These are phyloP conservation scores for Brachionus sp. DNA, from an alignment of 1,140 invertebrate species.

Conservation along the genomic window DNA sequence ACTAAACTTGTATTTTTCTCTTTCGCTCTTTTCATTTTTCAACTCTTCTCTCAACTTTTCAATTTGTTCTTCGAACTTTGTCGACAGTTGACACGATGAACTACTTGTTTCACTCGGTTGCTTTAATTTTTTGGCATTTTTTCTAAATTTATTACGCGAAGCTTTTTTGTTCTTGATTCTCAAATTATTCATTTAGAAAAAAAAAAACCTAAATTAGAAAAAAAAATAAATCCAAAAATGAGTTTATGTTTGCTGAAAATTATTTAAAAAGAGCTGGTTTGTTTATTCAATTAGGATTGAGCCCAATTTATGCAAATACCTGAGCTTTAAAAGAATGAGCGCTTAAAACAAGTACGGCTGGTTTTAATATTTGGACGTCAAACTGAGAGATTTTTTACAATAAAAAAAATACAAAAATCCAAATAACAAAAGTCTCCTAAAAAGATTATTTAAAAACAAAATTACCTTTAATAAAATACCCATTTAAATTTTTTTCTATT, in stretches of 20 bases:
- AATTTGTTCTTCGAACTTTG: not conserved
- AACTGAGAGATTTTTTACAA: not conserved
- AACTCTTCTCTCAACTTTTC: not conserved
- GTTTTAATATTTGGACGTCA: slow-evolving; percentile 8
- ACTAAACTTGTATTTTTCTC: not conserved
- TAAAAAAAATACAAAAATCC: not conserved
- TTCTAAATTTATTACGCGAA: not conserved
- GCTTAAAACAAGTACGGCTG: not conserved
- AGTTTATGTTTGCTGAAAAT: not conserved
- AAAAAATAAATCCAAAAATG: not conserved
- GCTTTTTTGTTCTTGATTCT: not conserved
- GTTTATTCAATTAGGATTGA: not conserved
- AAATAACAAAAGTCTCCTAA: not conserved
- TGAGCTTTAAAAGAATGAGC: not conserved
- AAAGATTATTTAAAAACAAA: not conserved
- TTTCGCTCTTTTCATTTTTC: not conserved
- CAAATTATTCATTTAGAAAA: slow-evolving; percentile 30
- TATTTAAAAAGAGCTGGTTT: not conserved
- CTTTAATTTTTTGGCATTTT: not conserved
- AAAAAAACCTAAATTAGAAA: not conserved
- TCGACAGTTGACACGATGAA: not conserved
- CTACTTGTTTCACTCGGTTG: not conserved
- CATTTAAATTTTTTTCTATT: not conserved
- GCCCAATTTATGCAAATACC: not conserved
- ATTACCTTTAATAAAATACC: slow-evolving; percentile 4